A percentile compares a stretch with the other conserved stretches of the same genome.
Evolutionary conservation across 1,140 invertebrate genomes (phyloP).

Genomic region (Nephotettix cincticeps): DNA sequence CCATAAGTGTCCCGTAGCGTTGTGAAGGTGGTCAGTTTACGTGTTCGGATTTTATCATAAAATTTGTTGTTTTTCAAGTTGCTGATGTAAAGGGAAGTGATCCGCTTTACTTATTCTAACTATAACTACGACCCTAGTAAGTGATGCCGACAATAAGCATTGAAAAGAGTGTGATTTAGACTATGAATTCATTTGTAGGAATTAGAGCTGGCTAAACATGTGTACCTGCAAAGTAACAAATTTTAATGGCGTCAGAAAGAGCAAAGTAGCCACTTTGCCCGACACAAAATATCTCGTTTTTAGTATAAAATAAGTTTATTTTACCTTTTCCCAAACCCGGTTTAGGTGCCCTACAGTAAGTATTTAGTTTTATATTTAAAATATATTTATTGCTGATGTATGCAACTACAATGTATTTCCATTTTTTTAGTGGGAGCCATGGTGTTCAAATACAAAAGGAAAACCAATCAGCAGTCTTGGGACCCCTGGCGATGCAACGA

Average conservation of each 20-base stretch:
- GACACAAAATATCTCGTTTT: neutral
- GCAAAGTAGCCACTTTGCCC: constrained; percentile 11
- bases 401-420: neutral
- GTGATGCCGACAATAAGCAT: neutral
- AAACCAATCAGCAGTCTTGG: constrained; percentile 16
- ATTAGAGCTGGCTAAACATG: neutral
- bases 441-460: constrained; percentile 22
- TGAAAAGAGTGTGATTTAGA: neutral
- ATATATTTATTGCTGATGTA: neutral
- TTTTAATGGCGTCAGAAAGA: constrained; percentile 12
- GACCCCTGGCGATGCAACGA: constrained; percentile 1
- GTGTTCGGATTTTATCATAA: no score
- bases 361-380: neutral
- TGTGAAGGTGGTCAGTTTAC: no score
- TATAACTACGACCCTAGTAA: neutral
- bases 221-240: neutral
- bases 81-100: neutral
- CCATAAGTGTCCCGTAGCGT: no score
- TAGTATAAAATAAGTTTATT: neutral
- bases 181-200: neutral
- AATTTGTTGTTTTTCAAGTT: no score
- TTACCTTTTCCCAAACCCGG: neutral
- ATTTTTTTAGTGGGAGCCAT: neutral
- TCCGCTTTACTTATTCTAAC: constrained; percentile 2
- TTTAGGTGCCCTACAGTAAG: neutral